Percentiles rank a stretch among this genome's conserved stretches.
These are phyloP conservation scores for Diachrysia chrysitis DNA, from an alignment of 2,888 invertebrate species.

Conservation along the genomic window DNA sequence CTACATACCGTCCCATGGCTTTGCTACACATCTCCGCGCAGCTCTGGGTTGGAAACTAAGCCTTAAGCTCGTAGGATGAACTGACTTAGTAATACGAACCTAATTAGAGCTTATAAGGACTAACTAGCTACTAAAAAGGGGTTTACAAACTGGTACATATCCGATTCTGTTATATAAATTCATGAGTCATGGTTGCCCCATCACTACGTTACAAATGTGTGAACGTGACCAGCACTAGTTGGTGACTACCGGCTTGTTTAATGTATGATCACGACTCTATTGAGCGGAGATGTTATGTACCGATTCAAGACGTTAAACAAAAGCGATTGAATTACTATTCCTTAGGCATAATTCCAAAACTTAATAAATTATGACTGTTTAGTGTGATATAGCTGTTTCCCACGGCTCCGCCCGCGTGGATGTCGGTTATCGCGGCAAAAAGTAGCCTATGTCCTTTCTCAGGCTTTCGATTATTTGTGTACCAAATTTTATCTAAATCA, in stretches of 20 bases:
- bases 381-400: too few species aligned
- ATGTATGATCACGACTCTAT: not conserved
- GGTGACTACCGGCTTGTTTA: conserved; percentile 1
- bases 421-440: too few species aligned
- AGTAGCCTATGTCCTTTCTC: too few species aligned
- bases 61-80: conserved; percentile 24
- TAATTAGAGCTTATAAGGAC: conserved; percentile 42
- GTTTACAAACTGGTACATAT: conserved; percentile 26
- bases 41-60: not conserved
- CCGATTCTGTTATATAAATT: conserved; percentile 42
- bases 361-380: too few species aligned
- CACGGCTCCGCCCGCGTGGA: too few species aligned
- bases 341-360: too few species aligned
- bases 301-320: too few species aligned
- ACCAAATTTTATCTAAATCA: too few species aligned
- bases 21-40: not conserved
- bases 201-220: not conserved
- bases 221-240: not conserved
- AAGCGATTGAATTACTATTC: too few species aligned
- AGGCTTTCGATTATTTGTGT: too few species aligned
- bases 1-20: too few species aligned
- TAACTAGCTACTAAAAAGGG: not conserved
- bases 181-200: conserved; percentile 40
- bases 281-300: not conserved
- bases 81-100: conserved; percentile 10